Base-by-base conservation (phyloP, 1,140 invertebrate genomes). In the Drosophila nebulosa region DNA sequence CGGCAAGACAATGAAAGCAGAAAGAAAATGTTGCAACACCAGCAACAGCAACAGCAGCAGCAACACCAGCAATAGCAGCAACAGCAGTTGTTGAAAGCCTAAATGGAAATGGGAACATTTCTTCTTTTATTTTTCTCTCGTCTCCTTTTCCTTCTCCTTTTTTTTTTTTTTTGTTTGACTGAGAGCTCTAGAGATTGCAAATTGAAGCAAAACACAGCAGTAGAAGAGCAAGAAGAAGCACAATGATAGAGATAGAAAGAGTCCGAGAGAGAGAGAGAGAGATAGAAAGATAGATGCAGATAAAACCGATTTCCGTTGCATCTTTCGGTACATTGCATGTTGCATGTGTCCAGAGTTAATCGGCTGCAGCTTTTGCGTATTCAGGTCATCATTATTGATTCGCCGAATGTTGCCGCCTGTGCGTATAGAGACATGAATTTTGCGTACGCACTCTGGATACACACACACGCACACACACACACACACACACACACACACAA, bases 351-450 rank as follows among this genome's bases (percentile, higher is more conserved):
- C 84, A 79, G 71, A 74, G 84, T 88, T 88, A 88, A 88, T 88
- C 83, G 85, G 78, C 66, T 81, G 83, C 83, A 86, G 67, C 70
- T 69, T 60, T 70, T 69, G 62, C 84, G 84, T 88, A 88, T 88
- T 88, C 83, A 88, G 83, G 83, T 88, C 83, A 88, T 89, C 84
- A 89, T 88, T 88, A 88, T 88, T 88, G 83, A 88, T 88, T 88
- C 79, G 83, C 71, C 76, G 63, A 46, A 75, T 68, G 70, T 70
- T 80, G 74, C 81, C 66, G 78, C 70, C 53, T 73, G 80, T 86
- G 83, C 78, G 83, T 88, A 86, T 78, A 86, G 83, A 86, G 83
- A 86, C 83, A 86, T 83, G 83, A 76, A 86, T 88, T 84, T 83
- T 86, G 75, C 83, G 83, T 86, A 86, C 84, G 81, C 81, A 88